phyloP scores from a whole-genome alignment of 2,113 vertebrate genomes.

The Petroica traversi region DNA sequence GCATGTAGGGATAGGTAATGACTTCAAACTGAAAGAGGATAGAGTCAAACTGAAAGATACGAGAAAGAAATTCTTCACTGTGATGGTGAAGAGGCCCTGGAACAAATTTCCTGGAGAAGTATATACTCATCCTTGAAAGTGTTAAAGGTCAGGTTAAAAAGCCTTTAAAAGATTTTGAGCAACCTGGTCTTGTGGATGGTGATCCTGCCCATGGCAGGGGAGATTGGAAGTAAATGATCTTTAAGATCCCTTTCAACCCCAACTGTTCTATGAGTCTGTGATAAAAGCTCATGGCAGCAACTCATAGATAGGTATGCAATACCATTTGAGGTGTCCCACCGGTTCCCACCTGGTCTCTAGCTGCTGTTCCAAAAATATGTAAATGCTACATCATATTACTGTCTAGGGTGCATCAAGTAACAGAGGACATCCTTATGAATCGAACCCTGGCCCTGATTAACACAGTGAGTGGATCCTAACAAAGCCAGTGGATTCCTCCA shows the following conservation, averaged over 20 bases:
- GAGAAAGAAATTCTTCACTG: neutral
- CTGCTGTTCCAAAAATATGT: neutral
- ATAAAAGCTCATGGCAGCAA: neutral
- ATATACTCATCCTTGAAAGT: neutral
- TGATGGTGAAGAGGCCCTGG: neutral
- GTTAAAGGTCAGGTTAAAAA: neutral
- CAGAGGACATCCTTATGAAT: neutral
- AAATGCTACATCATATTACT: neutral
- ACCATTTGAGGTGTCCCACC: neutral
- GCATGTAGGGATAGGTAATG: neutral
- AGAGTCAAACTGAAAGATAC: neutral
- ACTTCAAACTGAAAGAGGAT: neutral
- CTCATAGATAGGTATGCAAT: neutral
- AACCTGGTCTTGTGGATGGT: neutral
- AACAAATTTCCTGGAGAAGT: neutral
- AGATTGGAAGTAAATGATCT: neutral
- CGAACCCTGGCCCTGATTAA: neutral
- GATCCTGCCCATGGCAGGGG: neutral
- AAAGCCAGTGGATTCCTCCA: neutral
- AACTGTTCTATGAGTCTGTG: neutral
- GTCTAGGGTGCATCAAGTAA: neutral
- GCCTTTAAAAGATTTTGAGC: neutral
- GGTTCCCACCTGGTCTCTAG: neutral
- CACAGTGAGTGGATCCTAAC: neutral
- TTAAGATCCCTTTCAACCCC: neutral